A percentile compares a stretch with the other conserved stretches of the same genome.
Evolutionary conservation across 1,140 invertebrate species (phyloP).

Genomic region (Vanessa tameamea): DNA sequence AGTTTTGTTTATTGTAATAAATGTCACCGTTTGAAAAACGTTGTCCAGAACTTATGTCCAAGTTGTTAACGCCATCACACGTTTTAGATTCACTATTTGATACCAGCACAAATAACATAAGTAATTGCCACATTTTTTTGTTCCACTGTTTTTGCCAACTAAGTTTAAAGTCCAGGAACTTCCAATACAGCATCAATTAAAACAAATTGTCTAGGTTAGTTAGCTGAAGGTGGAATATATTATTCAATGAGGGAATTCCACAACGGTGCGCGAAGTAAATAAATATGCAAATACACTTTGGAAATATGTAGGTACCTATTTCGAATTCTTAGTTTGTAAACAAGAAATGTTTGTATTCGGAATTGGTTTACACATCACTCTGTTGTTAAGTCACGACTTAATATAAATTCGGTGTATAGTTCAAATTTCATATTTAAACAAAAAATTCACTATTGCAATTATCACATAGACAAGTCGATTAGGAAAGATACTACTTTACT

Average conservation of each 20-base stretch:
- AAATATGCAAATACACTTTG: conserved; percentile 20
- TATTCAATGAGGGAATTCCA: conserved; percentile 46
- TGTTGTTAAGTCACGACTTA: no score
- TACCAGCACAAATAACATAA: conserved; percentile 26
- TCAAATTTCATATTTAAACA: no score
- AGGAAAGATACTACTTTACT: no score
- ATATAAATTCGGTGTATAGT: no score
- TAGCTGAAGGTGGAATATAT: conserved; percentile 4
- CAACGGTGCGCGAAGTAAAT: not conserved
- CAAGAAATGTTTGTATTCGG: no score
- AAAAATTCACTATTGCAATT: no score
- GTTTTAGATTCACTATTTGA: conserved; percentile 17
- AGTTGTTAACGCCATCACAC: conserved; percentile 35
- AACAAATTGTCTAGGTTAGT: not conserved
- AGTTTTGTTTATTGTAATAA: conserved; percentile 37
- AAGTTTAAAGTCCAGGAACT: no score
- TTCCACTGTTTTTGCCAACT: no score
- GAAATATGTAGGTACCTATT: not conserved
- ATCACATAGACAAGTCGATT: no score
- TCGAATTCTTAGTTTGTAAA: no score
- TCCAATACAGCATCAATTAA: not conserved
- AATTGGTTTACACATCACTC: no score
- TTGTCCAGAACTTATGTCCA: conserved; percentile 49
- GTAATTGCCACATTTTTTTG: conserved; percentile 30
- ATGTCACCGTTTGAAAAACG: conserved; percentile 42